Evolutionary conservation across 2,888 invertebrate genomes (phyloP), one percentile per base, ranked within the genome.

Genomic region (Hyposoter didymator): DNA sequence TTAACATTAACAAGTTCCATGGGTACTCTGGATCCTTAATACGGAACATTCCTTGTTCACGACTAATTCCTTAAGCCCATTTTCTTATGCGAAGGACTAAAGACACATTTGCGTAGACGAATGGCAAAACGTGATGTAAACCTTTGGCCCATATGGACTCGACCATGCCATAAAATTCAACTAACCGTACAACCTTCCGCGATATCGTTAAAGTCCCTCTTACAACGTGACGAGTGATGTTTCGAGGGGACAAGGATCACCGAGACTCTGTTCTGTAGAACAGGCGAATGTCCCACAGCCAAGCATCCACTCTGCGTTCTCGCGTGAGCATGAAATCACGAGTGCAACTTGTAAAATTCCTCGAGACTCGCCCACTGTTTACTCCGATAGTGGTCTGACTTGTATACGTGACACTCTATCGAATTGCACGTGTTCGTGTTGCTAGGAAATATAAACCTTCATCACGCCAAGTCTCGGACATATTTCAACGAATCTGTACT

Each of bases 281-380:
- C 59, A n/a, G 8, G 45, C 43, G 14, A 45, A 19, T 45, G 7
- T 47, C 64, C 7, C 19, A 22, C 47, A 22, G 7, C 55, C 32
- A 39, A 75, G 32, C 74, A 52, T 49, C 35, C 62, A 64, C 70
- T 64, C 64, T 59, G 55, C 55, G n/a, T 32, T 74, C 64, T 75
- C 75, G 84, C 75, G 79, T 72, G 79, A 79, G 75, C n/a, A 45
- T 52, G 52, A 52, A 80, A 75, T 76, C 75, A 84, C 80, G 75
- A 75, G 64, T 28, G 70, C 52, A 75, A 39, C 22, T 67, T 52
- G 49, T 72, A 14, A 47, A 17, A 62, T 78, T 55, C n/a, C 67
- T 39, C 39, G 45, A 62, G 67, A 43, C 55, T 78, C 52, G 22
- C 52, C 62, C 67, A 67, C 43, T 43, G 52, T 45, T 32, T 17